Base-by-base conservation (phyloP, 2,113 vertebrate genomes). In the Cromileptes altivelis region DNA sequence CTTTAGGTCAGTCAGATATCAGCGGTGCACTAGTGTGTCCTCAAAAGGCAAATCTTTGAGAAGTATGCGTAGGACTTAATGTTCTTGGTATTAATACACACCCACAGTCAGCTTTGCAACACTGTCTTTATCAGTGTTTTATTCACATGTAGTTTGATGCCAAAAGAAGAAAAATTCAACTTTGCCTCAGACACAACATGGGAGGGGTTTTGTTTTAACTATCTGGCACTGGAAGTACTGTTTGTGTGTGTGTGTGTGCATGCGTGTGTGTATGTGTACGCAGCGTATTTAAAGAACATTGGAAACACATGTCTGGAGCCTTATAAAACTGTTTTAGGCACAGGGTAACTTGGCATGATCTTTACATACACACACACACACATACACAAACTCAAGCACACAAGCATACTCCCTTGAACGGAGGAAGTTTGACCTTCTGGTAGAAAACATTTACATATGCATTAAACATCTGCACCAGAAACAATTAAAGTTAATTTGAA, bases 231-330 rank as follows among this genome's bases (percentile, higher is more conserved):
- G 78, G 47, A 78, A 75, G 60, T 47, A 50, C 15, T 57, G 52
- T 75, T 73, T 62, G 57, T 73, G 78, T 47, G 33, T 76, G 69
- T 4, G 33, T 37, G 33, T 6, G 6, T 37, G 33, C 33, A 37
- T 37, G 33, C 6, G 6, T 82, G 80, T 72, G 68, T 80, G 81
- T 75, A 63, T 75, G 76, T 68, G 61, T 65, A 58, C 40, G 85
- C 68, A 79, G 75, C 81, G 64, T 88, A 90, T 94, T 93, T 93
- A 91, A 91, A 89, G 91, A 91, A 91, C 83, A 94, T 94, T 95
- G 84, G 80, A 95, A 95, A 95, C 95, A 95, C 90, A 95, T 95
- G 93, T 94, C 83, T 93, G 93, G 90, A 93, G 74, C 65, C 83
- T 79, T 91, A 94, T 95, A 88, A 89, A 94, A 94, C 91, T 80